Conservation (phyloP, 2,888 invertebrate species). For the Timandra comae region DNA sequence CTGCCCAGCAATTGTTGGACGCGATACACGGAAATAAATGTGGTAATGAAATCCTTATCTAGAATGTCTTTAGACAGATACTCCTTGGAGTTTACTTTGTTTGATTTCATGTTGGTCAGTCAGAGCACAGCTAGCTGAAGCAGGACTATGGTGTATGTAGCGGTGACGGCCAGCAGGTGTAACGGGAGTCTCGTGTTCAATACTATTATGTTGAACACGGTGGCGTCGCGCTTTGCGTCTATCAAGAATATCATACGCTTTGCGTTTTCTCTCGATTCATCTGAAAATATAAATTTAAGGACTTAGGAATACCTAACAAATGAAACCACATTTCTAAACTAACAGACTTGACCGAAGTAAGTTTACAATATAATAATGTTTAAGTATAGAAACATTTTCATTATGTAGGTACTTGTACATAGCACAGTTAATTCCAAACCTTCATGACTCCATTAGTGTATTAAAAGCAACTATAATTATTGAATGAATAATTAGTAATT, state of each 20-base stretch:
- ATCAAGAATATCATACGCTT: conserved; percentile 41
- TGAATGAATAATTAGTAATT: too few species aligned
- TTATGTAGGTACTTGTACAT: too few species aligned
- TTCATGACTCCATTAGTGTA: too few species aligned
- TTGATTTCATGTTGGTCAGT: conserved; percentile 7
- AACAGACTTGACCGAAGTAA: conserved; percentile 1
- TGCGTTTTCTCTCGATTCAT: conserved; percentile 31
- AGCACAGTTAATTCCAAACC: too few species aligned
- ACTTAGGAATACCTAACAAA: not conserved
- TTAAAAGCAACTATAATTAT: too few species aligned
- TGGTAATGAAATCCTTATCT: conserved; percentile 35
- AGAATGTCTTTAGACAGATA: conserved; percentile 45
- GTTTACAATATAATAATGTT: too few species aligned
- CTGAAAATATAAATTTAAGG: conserved; percentile 25
- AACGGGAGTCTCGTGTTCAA: conserved; percentile 38
- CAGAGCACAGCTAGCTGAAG: conserved; percentile 45
- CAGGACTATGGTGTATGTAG: conserved; percentile 49
- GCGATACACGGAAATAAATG: conserved; percentile 27
- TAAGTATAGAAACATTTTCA: too few species aligned
- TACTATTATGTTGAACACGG: conserved; percentile 44
- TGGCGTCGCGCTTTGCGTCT: conserved; percentile 36
- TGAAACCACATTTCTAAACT: conserved; percentile 1
- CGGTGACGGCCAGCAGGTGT: conserved; percentile 38
- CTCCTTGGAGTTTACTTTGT: conserved; percentile 25
- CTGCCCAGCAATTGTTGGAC: conserved; percentile 39